These are phyloP conservation scores for Sycon ciliatum DNA, from an alignment of 37 sponge, comb jelly and placozoan species.

Conservation along the genomic window DNA sequence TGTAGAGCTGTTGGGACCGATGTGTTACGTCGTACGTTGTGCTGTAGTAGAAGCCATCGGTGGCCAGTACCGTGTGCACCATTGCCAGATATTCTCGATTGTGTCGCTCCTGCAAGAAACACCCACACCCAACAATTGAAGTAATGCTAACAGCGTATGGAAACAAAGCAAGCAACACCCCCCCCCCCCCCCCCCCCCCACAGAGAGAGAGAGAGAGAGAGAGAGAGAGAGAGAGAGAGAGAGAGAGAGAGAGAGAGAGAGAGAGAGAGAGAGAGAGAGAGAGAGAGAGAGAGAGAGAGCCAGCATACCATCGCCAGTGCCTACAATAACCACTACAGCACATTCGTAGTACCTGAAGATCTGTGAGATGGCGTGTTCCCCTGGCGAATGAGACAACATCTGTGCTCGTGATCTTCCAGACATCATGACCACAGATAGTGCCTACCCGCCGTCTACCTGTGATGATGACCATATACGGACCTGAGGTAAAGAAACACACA, in stretches of 20 bases:
- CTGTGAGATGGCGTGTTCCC: slow-evolving; percentile 49
- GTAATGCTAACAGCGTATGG: neutral
- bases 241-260: slow-evolving; percentile 9
- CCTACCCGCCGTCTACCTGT: slow-evolving; percentile 62
- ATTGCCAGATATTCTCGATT: slow-evolving; percentile 57
- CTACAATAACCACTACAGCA: neutral
- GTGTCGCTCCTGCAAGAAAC: slow-evolving; percentile 32
- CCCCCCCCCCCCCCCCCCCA: too few relatives aligned
- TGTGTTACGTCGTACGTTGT: slow-evolving; percentile 72
- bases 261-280: slow-evolving; percentile 9
- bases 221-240: slow-evolving; percentile 2
- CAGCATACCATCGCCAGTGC: neutral
- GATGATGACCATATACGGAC: slow-evolving; percentile 76
- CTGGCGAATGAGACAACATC: slow-evolving; percentile 70
- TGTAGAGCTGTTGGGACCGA: slow-evolving; percentile 43
- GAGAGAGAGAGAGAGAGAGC: too few relatives aligned
- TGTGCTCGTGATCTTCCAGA: slow-evolving; percentile 54
- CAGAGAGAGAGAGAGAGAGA: neutral
- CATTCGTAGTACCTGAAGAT: slow-evolving; percentile 41
- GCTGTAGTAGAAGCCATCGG: slow-evolving; percentile 81
- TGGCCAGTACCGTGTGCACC: slow-evolving; percentile 54
- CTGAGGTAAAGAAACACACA: slow-evolving; percentile 15
- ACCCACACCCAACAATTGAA: too few relatives aligned
- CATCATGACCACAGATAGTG: slow-evolving; percentile 43
- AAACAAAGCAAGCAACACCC: too few relatives aligned